These are phyloP conservation scores for Anagrus nilaparvatae DNA, from an alignment of 1,140 invertebrate species.

Conservation along the genomic window DNA sequence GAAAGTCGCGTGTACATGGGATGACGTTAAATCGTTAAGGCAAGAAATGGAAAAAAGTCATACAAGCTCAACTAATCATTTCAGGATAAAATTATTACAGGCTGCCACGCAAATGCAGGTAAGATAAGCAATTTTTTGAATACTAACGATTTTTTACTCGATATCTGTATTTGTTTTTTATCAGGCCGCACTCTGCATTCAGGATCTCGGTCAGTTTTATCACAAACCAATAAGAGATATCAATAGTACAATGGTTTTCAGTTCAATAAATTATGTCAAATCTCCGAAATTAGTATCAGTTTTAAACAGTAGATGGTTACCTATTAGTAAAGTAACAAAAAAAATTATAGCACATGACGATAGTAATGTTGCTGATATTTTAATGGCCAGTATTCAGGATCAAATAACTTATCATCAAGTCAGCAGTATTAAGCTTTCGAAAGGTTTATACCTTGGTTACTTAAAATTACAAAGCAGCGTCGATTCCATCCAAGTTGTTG, in stretches of 20 bases:
- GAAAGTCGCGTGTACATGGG: slow-evolving; percentile 94
- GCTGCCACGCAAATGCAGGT: slow-evolving; percentile 92
- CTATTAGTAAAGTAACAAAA: slow-evolving; percentile 64
- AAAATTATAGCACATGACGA: slow-evolving; percentile 54
- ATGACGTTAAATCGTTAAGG: slow-evolving; percentile 81
- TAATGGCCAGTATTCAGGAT: slow-evolving; percentile 77
- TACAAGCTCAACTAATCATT: slow-evolving; percentile 77
- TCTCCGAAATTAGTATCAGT: slow-evolving; percentile 75
- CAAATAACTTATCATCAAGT: slow-evolving; percentile 89
- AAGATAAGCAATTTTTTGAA: slow-evolving; percentile 16
- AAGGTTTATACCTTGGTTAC: slow-evolving; percentile 89
- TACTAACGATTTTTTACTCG: not conserved
- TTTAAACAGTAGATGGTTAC: slow-evolving; percentile 82
- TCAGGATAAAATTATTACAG: slow-evolving; percentile 82
- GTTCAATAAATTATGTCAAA: slow-evolving; percentile 73
- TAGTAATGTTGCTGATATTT: slow-evolving; percentile 66
- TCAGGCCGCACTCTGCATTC: slow-evolving; percentile 71
- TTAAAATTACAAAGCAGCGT: slow-evolving; percentile 92
- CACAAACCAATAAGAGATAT: slow-evolving; percentile 79
- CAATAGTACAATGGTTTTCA: slow-evolving; percentile 83
- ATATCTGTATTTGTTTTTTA: slow-evolving; percentile 15
- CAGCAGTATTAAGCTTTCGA: slow-evolving; percentile 65
- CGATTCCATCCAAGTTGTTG: slow-evolving; percentile 87
- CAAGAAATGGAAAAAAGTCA: slow-evolving; percentile 90
- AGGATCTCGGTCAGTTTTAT: slow-evolving; percentile 87